Evolutionary conservation across 1,140 invertebrate genomes (phyloP).

Genomic region (Hestina assimilis): DNA sequence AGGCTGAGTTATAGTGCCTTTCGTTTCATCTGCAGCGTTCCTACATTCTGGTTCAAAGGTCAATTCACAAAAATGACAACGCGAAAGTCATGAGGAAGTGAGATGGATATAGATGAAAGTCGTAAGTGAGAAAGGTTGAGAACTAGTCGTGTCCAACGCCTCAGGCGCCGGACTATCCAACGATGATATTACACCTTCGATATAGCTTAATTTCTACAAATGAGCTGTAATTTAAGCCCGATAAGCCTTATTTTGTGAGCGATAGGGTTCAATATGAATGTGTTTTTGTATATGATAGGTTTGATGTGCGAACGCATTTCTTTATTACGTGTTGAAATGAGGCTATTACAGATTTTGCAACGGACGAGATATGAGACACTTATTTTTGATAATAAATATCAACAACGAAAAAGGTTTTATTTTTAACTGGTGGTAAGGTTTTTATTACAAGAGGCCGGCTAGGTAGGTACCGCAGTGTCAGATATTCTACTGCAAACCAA

Average conservation of each 20-base stretch:
- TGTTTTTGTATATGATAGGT: constrained; percentile 8
- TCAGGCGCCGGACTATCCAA: constrained; percentile 50
- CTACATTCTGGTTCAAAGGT: constrained; percentile 62
- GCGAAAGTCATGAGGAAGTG: constrained; percentile 37
- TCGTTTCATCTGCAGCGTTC: constrained; percentile 54
- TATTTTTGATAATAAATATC: not conserved
- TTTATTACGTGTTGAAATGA: constrained; percentile 64
- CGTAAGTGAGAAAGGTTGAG: constrained; percentile 25
- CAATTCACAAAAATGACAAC: constrained; percentile 70
- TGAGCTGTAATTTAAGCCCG: constrained; percentile 31
- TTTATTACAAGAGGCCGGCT: no score
- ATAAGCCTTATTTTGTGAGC: constrained; percentile 28
- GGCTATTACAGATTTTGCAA: constrained; percentile 47
- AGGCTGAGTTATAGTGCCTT: constrained; percentile 33
- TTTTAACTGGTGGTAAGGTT: no score
- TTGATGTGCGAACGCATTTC: constrained; percentile 36
- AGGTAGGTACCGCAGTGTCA: no score
- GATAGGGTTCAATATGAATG: constrained; percentile 19
- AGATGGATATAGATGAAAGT: constrained; percentile 32
- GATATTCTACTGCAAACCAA: no score
- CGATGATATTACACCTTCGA: constrained; percentile 52
- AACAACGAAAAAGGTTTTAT: not conserved
- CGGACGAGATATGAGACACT: constrained; percentile 20
- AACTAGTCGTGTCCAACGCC: constrained; percentile 41
- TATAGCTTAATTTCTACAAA: constrained; percentile 48